Evolutionary conservation across 35 echinoderm and acorn worm species (phyloP).

Genomic region (Heliocidaris erythrogramma): DNA sequence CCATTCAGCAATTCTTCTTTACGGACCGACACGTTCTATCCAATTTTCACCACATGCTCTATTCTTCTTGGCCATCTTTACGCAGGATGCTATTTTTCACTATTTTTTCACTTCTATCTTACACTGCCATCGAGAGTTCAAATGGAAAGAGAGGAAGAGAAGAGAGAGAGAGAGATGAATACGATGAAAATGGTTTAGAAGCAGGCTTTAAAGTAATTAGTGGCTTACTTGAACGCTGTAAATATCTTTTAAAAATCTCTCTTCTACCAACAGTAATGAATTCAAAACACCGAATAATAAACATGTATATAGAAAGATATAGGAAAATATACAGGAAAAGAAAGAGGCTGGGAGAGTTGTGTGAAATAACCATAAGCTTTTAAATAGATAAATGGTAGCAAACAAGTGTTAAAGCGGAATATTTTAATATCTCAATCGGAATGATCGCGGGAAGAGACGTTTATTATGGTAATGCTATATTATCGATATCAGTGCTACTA

Average conservation of each 20-base stretch:
- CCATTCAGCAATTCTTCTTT: background rate
- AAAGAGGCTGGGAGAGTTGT: background rate
- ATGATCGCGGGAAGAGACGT: background rate
- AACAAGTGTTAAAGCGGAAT: background rate
- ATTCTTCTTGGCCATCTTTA: background rate
- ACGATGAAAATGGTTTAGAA: background rate
- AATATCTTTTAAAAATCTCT: background rate
- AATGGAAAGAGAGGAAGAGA: background rate
- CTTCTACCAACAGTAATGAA: background rate
- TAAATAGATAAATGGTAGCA: background rate
- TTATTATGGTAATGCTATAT: background rate
- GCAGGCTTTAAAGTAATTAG: background rate
- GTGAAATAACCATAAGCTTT: background rate
- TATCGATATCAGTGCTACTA: too few species aligned
- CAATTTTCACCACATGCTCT: background rate
- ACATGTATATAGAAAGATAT: background rate
- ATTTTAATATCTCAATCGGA: background rate
- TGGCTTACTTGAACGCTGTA: background rate
- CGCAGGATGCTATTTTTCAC: background rate
- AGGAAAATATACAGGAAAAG: background rate
- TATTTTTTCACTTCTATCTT: background rate
- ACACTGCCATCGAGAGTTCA: background rate
- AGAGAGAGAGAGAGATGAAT: background rate
- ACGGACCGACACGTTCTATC: slow-evolving; percentile 9
- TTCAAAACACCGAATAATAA: background rate